Percentiles rank a stretch among this genome's conserved stretches.
Conservation (phyloP, 1,140 invertebrate species). For the Bursaphelenchus mucronatus region DNA sequence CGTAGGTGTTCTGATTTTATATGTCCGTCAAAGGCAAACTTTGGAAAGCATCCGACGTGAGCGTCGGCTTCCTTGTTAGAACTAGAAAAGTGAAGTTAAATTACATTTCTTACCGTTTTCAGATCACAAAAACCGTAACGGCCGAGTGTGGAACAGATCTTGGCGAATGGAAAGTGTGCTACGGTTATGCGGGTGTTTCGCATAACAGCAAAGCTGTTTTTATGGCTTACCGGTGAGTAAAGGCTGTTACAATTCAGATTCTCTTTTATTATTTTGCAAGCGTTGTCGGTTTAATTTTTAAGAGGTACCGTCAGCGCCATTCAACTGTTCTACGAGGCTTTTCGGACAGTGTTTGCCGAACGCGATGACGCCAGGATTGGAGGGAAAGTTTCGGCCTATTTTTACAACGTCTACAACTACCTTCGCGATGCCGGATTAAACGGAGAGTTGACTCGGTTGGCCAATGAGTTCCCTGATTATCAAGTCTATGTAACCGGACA, state of each 20-base stretch:
- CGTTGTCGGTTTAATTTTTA: too few relatives aligned
- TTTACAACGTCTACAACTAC: slow-evolving; percentile 36
- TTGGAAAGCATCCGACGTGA: too few relatives aligned
- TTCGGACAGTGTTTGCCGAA: slow-evolving; percentile 31
- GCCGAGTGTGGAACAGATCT: too few relatives aligned
- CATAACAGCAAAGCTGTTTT: slow-evolving; percentile 36
- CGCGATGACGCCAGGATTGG: slow-evolving; percentile 33
- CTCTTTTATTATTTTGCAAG: too few relatives aligned
- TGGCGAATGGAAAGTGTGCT: slow-evolving; percentile 16
- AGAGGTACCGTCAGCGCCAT: slow-evolving; percentile 40
- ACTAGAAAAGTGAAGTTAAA: too few relatives aligned
- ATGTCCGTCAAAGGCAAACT: too few relatives aligned
- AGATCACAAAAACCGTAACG: too few relatives aligned
- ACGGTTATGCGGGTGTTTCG: slow-evolving; percentile 43
- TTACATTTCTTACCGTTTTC: too few relatives aligned
- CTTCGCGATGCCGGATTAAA: slow-evolving; percentile 43
- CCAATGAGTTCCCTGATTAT: slow-evolving; percentile 36
- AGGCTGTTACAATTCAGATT: too few relatives aligned
- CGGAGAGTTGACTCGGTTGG: slow-evolving; percentile 33
- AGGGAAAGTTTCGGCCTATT: slow-evolving; percentile 44
- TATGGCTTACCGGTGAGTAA: slow-evolving; percentile 31
- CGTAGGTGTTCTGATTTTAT: too few relatives aligned
- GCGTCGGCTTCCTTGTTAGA: too few relatives aligned
- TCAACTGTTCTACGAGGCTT: slow-evolving; percentile 41
- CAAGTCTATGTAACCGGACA: slow-evolving; percentile 51